Evolutionary conservation across 2,888 invertebrate genomes (phyloP).

Genomic region (Blera fallax): DNA sequence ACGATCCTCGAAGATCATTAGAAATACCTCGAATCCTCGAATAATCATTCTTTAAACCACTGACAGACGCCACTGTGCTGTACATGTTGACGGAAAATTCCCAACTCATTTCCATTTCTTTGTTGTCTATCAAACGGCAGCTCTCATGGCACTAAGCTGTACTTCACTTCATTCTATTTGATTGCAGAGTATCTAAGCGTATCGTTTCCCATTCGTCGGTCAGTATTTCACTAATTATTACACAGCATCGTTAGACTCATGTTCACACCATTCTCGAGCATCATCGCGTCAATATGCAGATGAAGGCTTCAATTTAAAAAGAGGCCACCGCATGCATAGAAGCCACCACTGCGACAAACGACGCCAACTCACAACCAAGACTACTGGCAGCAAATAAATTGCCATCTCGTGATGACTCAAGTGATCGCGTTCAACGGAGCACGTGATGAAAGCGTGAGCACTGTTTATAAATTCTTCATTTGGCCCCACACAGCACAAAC

Average conservation of each 20-base stretch:
- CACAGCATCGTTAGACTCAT: not conserved
- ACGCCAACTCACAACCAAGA: not conserved
- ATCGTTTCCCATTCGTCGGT: not conserved
- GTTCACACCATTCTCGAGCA: not conserved
- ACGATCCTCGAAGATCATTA: no score
- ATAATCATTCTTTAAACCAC: no score
- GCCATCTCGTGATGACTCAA: constrained; percentile 70
- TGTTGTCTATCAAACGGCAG: not conserved
- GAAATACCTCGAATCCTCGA: no score
- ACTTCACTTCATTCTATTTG: not conserved
- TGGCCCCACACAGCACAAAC: not conserved
- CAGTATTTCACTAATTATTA: not conserved
- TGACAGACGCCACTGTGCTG: not conserved
- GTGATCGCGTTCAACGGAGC: constrained; percentile 50
- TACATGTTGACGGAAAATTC: not conserved
- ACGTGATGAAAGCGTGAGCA: constrained; percentile 69
- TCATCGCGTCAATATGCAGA: not conserved
- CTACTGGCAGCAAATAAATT: constrained; percentile 20
- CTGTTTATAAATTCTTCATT: not conserved
- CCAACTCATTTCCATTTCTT: not conserved
- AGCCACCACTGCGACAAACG: not conserved
- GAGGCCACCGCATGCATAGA: constrained; percentile 47
- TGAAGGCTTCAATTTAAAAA: constrained; percentile 37
- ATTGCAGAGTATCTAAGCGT: no score
- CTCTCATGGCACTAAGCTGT: not conserved